Conservation (phyloP, 2,113 vertebrate genomes). For the Melanotaenia duboulayi region DNA sequence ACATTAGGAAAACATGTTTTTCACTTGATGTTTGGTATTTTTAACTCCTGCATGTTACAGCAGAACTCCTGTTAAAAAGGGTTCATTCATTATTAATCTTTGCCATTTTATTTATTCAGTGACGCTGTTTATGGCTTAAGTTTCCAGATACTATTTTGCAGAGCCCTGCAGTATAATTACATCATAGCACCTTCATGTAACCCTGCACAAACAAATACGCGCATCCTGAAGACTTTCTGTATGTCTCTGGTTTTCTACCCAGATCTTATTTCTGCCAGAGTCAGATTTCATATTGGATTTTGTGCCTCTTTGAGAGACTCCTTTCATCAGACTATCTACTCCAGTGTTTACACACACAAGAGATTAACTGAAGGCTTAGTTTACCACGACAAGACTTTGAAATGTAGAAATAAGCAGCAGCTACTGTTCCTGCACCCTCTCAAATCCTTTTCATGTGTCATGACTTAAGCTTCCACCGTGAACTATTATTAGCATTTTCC, state of each 20-base stretch:
- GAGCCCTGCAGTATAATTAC: conserved; percentile 61
- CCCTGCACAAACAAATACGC: conserved; percentile 11
- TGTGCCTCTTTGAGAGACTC: conserved; percentile 50
- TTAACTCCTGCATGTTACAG: conserved; percentile 41
- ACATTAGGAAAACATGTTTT: conserved; percentile 30
- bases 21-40: conserved; percentile 16
- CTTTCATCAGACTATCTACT: conserved; percentile 64
- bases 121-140: conserved; percentile 48
- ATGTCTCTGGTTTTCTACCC: conserved; percentile 33
- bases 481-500: conserved; percentile 77
- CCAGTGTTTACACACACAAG: conserved; percentile 67
- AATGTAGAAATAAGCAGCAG: conserved; percentile 51
- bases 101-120: conserved; percentile 53
- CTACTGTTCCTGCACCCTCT: conserved; percentile 50
- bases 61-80: conserved; percentile 31
- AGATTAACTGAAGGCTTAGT: conserved; percentile 56
- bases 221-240: conserved; percentile 11
- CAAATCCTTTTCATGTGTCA: conserved; percentile 58
- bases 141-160: conserved; percentile 52
- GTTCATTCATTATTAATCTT: conserved; percentile 66
- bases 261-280: conserved; percentile 64
- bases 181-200: conserved; percentile 48
- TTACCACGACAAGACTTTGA: conserved; percentile 65
- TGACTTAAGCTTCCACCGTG: conserved; percentile 66
- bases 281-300: conserved; percentile 73